Evolutionary conservation across 2,113 vertebrate species (phyloP).

Genomic region (Xiphias gladius): DNA sequence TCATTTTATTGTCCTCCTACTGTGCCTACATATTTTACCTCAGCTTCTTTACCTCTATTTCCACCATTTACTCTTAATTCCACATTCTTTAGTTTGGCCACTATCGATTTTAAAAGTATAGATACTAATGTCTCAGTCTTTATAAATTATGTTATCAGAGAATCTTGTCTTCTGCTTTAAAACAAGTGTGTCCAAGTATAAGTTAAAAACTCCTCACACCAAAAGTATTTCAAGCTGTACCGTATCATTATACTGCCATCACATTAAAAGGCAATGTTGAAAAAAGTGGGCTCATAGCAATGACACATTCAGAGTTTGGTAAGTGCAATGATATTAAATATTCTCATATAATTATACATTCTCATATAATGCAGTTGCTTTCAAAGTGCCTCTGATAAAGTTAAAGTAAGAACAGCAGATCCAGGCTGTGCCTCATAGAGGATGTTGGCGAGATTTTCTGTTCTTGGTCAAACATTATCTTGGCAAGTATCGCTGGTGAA

Average conservation of each 20-base stretch:
- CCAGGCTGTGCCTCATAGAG: not conserved
- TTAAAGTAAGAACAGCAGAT: not conserved
- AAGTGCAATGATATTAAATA: constrained; percentile 13
- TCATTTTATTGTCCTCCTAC: not conserved
- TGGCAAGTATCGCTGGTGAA: not conserved
- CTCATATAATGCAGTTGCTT: not conserved
- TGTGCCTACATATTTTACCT: not conserved
- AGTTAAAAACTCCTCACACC: not conserved
- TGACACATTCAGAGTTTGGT: constrained; percentile 17
- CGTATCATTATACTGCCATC: not conserved
- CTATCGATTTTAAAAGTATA: not conserved
- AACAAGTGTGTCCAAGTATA: not conserved
- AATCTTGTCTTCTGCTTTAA: not conserved
- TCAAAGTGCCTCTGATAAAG: not conserved
- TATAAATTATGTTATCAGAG: not conserved
- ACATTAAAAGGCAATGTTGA: not conserved
- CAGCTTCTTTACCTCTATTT: not conserved
- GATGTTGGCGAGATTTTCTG: not conserved
- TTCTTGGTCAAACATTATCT: constrained; percentile 2
- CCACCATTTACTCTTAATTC: not conserved
- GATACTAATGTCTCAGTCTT: not conserved
- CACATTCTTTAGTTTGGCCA: not conserved
- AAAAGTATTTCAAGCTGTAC: constrained; percentile 4
- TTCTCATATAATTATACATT: constrained; percentile 1
- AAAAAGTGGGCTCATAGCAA: not conserved